A percentile compares a stretch with the other conserved stretches of the same genome.
phyloP scores from a whole-genome alignment of 2,113 vertebrate genomes.

The Myodes glareolus region DNA sequence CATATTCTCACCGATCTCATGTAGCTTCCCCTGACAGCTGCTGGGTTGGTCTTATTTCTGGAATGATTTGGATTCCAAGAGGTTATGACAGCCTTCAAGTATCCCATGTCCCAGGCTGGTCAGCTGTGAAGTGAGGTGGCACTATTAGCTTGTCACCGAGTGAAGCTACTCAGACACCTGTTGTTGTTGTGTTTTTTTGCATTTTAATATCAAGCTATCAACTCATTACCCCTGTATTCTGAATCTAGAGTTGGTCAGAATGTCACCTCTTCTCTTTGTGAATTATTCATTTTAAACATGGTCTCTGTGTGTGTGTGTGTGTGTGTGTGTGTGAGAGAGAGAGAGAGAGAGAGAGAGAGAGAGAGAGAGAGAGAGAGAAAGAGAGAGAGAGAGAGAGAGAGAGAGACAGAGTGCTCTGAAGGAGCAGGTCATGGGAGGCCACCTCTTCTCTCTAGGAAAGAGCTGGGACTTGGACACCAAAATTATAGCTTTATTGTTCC shows the following conservation, averaged over 20 bases:
- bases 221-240: fast-evolving
- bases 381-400: not conserved
- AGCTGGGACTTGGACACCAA: fast-evolving
- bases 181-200: not conserved
- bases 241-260: fast-evolving
- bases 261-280: fast-evolving
- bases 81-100: not conserved
- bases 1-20: fast-evolving
- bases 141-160: not conserved
- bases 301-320: not conserved
- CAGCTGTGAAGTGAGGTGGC: not conserved
- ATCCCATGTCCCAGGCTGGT: not conserved
- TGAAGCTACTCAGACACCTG: fast-evolving
- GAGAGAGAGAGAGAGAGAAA: not conserved
- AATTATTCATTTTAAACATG: not conserved
- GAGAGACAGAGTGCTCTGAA: not conserved
- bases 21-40: fast-evolving
- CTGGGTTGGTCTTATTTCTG: not conserved
- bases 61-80: fast-evolving
- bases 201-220: fast-evolving
- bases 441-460: fast-evolving
- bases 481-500: fast-evolving
- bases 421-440: fast-evolving
- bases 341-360: not conserved
- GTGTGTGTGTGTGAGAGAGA: not conserved